Evolutionary conservation across 2,113 vertebrate genomes (phyloP).

Genomic region (Suncus etruscus): DNA sequence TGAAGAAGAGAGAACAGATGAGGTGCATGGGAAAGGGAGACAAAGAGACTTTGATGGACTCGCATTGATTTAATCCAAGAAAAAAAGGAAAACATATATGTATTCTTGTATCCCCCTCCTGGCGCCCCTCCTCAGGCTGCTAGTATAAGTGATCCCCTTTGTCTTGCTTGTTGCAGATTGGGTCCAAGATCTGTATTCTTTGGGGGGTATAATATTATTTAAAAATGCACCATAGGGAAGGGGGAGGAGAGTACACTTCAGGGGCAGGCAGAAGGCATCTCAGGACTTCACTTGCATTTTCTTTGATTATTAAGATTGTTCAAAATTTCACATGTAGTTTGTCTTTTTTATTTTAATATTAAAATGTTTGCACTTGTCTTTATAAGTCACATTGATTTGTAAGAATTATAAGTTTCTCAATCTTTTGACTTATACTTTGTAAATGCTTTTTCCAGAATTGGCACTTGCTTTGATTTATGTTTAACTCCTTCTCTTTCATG

Average conservation of each 20-base stretch:
- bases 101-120: no score
- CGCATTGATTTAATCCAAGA: constrained; percentile 31
- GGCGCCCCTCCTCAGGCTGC: no score
- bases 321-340: neutral
- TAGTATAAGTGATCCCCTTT: no score
- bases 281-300: constrained; percentile 22
- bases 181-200: no score
- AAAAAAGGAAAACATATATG: neutral
- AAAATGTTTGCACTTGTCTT: neutral
- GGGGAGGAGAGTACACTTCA: neutral
- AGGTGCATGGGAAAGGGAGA: neutral
- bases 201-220: no score
- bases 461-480: constrained; percentile 44
- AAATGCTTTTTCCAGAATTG: constrained; percentile 1
- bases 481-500: no score
- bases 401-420: constrained; percentile 44
- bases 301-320: constrained; percentile 37
- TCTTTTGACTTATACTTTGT: neutral
- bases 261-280: neutral
- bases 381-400: constrained; percentile 17
- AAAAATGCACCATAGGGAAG: no score
- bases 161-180: no score
- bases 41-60: neutral
- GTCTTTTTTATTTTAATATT: neutral
- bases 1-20: neutral